These are phyloP conservation scores for Epistrophella euchroma DNA, from an alignment of 2,888 invertebrate genomes.

Conservation along the genomic window DNA sequence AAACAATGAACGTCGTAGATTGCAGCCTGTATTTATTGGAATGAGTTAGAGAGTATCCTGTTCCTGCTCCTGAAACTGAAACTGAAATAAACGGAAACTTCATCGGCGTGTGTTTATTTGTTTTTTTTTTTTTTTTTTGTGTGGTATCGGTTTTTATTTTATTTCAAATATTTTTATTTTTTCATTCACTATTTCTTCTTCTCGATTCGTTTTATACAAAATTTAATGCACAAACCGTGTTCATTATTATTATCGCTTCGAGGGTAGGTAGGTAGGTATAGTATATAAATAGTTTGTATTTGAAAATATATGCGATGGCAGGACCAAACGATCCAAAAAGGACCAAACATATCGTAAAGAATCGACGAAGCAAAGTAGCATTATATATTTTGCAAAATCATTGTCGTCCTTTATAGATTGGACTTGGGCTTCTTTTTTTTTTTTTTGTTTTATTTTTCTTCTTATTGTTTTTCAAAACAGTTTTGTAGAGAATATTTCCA, in stretches of 20 bases:
- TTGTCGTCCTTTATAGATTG: constrained; percentile 37
- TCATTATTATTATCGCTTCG: constrained; percentile 75
- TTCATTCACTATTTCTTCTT: constrained; percentile 40
- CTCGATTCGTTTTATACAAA: constrained; percentile 72
- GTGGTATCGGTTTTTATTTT: constrained; percentile 48
- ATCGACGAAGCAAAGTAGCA: constrained; percentile 59
- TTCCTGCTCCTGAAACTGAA: neutral
- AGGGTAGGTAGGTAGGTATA: constrained; percentile 61
- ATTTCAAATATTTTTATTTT: constrained; percentile 16
- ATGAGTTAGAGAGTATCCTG: constrained; percentile 32
- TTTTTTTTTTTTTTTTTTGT: constrained; percentile 28
- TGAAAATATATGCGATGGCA: constrained; percentile 43
- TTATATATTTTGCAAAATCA: constrained; percentile 52
- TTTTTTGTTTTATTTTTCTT: constrained; percentile 8
- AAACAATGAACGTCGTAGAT: constrained; percentile 27
- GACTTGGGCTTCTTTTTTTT: constrained; percentile 41
- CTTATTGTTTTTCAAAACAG: constrained; percentile 33
- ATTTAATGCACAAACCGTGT: constrained; percentile 76
- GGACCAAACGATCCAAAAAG: constrained; percentile 46
- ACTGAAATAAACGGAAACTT: constrained; percentile 59
- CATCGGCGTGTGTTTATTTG: constrained; percentile 34
- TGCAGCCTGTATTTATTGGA: constrained; percentile 27
- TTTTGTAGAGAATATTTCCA: constrained; percentile 55
- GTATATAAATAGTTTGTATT: constrained; percentile 34
- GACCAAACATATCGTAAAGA: constrained; percentile 69